These are phyloP conservation scores for Apaloderma vittatum DNA, from an alignment of 2,113 vertebrate genomes.

Conservation along the genomic window DNA sequence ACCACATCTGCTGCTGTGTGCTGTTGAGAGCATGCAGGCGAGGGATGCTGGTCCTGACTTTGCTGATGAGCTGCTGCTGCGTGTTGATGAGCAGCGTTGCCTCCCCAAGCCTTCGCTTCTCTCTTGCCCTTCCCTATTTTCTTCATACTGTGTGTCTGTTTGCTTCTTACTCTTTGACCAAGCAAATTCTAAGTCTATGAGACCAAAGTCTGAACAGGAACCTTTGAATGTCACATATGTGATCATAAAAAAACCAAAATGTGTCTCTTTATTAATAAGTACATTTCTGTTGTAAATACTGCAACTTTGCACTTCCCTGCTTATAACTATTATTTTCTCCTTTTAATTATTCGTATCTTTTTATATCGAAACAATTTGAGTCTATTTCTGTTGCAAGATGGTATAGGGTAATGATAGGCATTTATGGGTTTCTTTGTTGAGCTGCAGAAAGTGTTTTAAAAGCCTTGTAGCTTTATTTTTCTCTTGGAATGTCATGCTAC, in stretches of 20 bases:
- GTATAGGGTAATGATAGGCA: conserved; percentile 30
- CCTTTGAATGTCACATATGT: neutral
- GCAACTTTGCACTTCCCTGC: neutral
- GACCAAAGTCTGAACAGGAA: neutral
- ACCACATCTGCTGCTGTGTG: neutral
- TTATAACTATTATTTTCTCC: neutral
- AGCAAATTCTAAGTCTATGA: neutral
- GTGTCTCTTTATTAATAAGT: accelerated
- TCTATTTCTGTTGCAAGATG: conserved; percentile 39
- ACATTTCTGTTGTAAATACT: neutral
- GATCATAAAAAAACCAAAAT: neutral
- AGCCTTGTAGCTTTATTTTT: conserved; percentile 52
- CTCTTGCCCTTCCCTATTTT: neutral
- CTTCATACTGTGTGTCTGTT: neutral
- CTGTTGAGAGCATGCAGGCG: neutral
- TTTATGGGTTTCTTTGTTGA: conserved; percentile 25
- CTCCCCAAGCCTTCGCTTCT: neutral
- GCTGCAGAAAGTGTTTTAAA: conserved; percentile 45
- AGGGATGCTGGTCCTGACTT: neutral
- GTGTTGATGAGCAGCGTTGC: neutral
- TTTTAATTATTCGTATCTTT: conserved; percentile 41
- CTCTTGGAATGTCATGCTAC: conserved; percentile 11
- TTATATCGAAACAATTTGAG: conserved; percentile 28
- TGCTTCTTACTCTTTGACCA: neutral
- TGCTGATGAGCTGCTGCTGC: neutral